Base-by-base conservation (phyloP, 2,113 vertebrate genomes). In the Capricornis sumatraensis region DNA sequence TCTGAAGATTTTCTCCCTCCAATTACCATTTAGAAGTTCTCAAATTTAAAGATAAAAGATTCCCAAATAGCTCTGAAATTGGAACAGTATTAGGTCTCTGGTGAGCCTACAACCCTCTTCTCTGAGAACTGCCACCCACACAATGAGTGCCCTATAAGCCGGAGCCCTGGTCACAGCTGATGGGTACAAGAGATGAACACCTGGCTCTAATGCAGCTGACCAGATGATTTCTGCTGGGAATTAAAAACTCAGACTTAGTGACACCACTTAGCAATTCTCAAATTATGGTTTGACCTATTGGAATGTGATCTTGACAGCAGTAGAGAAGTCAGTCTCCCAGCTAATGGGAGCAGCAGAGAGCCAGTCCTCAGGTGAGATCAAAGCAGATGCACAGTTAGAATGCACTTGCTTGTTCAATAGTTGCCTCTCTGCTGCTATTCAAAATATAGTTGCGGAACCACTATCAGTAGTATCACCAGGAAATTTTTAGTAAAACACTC, bases 1-100 rank as follows among this genome's bases (percentile, higher is more conserved):
- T 67, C 64, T 95, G 27, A 95, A 87, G 85, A 52, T 79, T 97
- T 91, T 96, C 30, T 91, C 58, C 58, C 7, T 89, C 60, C 95
- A 71, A 82, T 90, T 96, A 62, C n/a, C 45, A 58, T 62, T 82
- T 91, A 50, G 27, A 64, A 47, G 60, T 43, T 86, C 23, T 86
- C 52, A 88, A n/a, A 79, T 85, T 83, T 84, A 76, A 96, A 85
- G 28, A 10, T 81, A 64, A 97, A 95, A 93, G 25, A 89, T 79
- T 55, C 14, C 21, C 10, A 89, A 28, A 87, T 23, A 53, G 93
- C n/a, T 91, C 64, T 87, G 55, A 74, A 78, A 95, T 52, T 52
- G 91, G 33, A 79, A 47, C 14, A 74, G n/a, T 27, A 55, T 91
- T 96, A 40, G 12, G 2, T 53, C 47, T 95, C 78, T 89, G 36